A percentile compares a stretch with the other conserved stretches of the same genome.
phyloP scores from a whole-genome alignment of 2,888 invertebrate species.

The Drosophila phalerata region DNA sequence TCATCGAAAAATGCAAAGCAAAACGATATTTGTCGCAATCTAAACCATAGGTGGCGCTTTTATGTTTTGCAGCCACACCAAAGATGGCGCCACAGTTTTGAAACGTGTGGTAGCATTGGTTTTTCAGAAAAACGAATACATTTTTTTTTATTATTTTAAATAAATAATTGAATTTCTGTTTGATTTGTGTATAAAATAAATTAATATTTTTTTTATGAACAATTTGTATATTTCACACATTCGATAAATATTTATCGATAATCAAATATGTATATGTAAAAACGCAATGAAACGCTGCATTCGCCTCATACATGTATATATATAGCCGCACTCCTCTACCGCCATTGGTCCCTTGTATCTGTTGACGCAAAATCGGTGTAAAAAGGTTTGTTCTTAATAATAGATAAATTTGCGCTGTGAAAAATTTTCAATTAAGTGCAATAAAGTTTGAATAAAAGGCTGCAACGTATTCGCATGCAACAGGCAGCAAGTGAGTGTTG shows the following conservation, averaged over 20 bases:
- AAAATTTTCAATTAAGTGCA: conserved; percentile 26
- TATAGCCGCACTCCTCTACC: conserved; percentile 65
- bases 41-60: too few relatives aligned
- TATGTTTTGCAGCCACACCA: background rate
- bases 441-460: conserved; percentile 7
- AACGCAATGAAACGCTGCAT: conserved; percentile 13
- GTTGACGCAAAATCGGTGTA: conserved; percentile 61
- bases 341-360: conserved; percentile 70
- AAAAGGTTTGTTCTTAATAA: conserved; percentile 45
- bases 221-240: background rate
- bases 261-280: conserved; percentile 13
- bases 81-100: background rate
- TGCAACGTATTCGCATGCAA: conserved; percentile 26
- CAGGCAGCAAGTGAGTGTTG: conserved; percentile 35
- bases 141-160: background rate
- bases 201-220: too few relatives aligned
- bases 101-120: background rate
- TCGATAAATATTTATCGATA: conserved; percentile 30
- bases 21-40: background rate
- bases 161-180: too few relatives aligned
- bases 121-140: background rate
- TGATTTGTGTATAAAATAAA: too few relatives aligned
- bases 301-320: conserved; percentile 6
- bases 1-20: conserved; percentile 31
- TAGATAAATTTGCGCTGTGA: conserved; percentile 19